These are phyloP conservation scores for Scelioninae gen. 1 DNA, from an alignment of 2,888 invertebrate genomes.

Conservation along the genomic window DNA sequence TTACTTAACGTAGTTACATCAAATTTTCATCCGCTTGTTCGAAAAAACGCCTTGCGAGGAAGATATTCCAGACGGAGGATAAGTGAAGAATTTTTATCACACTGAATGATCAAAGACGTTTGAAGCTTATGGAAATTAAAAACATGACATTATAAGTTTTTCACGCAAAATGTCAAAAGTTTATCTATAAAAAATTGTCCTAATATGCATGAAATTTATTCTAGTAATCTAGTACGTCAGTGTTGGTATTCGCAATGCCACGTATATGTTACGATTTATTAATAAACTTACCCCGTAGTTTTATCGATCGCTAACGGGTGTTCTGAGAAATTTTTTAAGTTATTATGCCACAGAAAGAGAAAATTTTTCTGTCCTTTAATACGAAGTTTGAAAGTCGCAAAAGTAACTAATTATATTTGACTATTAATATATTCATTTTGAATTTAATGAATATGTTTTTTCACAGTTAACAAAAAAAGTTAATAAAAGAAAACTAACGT, in stretches of 20 bases:
- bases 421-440: too few relatives aligned
- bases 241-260: background rate
- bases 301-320: background rate
- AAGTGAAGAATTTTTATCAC: slow-evolving; percentile 1
- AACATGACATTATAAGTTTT: slow-evolving; percentile 3
- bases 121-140: background rate
- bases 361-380: too few relatives aligned
- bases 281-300: background rate
- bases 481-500: too few relatives aligned
- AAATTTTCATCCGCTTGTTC: background rate
- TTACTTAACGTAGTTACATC: background rate
- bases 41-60: background rate
- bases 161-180: slow-evolving; percentile 1
- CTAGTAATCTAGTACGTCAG: slow-evolving; percentile 5
- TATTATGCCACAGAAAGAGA: too few relatives aligned
- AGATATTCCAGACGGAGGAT: background rate
- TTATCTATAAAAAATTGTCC: background rate
- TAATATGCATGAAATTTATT: background rate
- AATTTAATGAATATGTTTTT: too few relatives aligned
- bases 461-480: too few relatives aligned
- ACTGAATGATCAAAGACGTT: background rate
- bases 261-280: background rate
- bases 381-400: too few relatives aligned
- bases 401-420: too few relatives aligned
- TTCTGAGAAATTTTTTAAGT: background rate